Evolutionary conservation across 2,888 invertebrate genomes (phyloP).

Genomic region (Rhagonycha fulva): DNA sequence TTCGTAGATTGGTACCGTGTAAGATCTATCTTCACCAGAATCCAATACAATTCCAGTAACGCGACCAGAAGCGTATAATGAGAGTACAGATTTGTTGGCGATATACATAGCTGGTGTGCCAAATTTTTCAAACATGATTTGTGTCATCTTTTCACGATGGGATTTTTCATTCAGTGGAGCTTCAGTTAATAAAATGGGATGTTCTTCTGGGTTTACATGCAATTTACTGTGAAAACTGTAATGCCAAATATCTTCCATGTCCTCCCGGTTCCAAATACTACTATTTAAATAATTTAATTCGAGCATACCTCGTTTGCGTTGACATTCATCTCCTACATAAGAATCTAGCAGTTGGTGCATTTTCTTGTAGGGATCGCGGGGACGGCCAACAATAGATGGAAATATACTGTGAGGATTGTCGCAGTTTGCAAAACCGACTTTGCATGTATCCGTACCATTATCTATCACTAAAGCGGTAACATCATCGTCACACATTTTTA

Average conservation of each 20-base stretch:
- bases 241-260: constrained; percentile 99
- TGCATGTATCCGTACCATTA: constrained; percentile 98
- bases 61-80: constrained; percentile 93
- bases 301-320: constrained; percentile 94
- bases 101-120: constrained; percentile 95
- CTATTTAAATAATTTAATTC: constrained; percentile 96
- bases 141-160: constrained; percentile 89
- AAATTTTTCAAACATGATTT: constrained; percentile 93
- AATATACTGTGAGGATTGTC: constrained; percentile 94
- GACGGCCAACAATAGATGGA: constrained; percentile 93
- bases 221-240: constrained; percentile 98
- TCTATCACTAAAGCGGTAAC: constrained; percentile 92
- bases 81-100: constrained; percentile 91
- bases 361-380: constrained; percentile 67
- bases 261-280: constrained; percentile 98
- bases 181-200: constrained; percentile 85
- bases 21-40: constrained; percentile 94
- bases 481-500: constrained; percentile 88
- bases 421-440: constrained; percentile 95
- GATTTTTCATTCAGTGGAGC: constrained; percentile 88
- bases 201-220: constrained; percentile 92
- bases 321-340: constrained; percentile 95
- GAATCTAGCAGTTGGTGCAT: constrained; percentile 62
- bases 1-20: constrained; percentile 95
- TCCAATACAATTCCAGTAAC: constrained; percentile 96